Evolutionary conservation across 2,797 vertebrate genomes (phyloP).

Genomic region (Nannoperca australis): DNA sequence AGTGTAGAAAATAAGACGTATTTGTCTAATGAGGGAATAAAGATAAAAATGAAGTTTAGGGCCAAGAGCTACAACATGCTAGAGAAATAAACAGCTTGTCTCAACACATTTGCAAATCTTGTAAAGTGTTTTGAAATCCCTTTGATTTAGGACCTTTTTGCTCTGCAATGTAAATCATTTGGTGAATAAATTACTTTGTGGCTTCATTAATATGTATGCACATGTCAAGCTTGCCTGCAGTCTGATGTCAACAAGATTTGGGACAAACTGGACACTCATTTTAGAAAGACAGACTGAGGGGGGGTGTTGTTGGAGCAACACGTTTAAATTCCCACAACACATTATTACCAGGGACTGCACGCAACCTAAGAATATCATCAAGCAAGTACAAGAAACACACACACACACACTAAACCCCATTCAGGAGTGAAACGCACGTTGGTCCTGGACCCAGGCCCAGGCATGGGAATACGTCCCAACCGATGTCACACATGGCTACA

Average conservation of each 20-base stretch:
- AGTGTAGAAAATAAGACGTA: constrained; percentile 2
- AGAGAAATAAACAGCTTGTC: constrained; percentile 78
- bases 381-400: constrained; percentile 30
- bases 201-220: constrained; percentile 82
- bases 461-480: constrained; percentile 52
- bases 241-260: constrained; percentile 74
- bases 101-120: constrained; percentile 81
- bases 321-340: constrained; percentile 54
- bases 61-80: constrained; percentile 75
- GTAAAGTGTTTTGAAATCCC: constrained; percentile 77
- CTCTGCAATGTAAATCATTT: constrained; percentile 79
- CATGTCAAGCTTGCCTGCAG: constrained; percentile 62
- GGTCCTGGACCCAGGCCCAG: constrained; percentile 61
- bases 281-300: constrained; percentile 29
- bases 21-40: constrained; percentile 82
- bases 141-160: constrained; percentile 71
- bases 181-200: constrained; percentile 76
- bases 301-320: constrained; percentile 31
- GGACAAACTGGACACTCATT: constrained; percentile 64
- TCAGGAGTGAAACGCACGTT: constrained; percentile 50
- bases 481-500: constrained; percentile 65
- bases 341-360: constrained; percentile 65
- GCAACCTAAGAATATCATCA: constrained; percentile 56
- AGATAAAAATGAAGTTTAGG: constrained; percentile 77
- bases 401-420: constrained; percentile 3